Conservation (phyloP, 2,797 vertebrate species). For the Hephaestus fuliginosus region DNA sequence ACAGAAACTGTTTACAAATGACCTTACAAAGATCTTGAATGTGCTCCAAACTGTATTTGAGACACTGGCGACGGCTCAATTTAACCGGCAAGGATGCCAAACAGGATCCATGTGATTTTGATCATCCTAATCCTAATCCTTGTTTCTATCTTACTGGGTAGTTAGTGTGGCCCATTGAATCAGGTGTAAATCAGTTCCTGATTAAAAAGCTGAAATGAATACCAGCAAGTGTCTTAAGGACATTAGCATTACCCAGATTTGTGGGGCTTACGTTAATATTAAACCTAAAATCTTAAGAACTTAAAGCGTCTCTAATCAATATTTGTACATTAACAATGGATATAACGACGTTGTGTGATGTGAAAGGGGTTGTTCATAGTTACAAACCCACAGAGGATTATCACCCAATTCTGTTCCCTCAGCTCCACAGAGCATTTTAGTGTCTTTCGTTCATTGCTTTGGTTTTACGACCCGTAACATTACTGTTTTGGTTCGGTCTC, state of each 20-base stretch:
- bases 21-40: not conserved
- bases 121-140: slow-evolving; percentile 24
- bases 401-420: too few species aligned
- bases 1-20: not conserved
- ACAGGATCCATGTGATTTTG: not conserved
- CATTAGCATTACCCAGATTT: not conserved
- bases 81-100: not conserved
- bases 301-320: not conserved
- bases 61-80: not conserved
- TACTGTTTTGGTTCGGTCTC: too few species aligned
- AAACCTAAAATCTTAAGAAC: not conserved
- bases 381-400: too few species aligned
- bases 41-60: not conserved
- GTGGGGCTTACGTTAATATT: not conserved
- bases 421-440: too few species aligned
- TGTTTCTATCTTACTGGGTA: not conserved
- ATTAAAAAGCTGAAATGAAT: not conserved
- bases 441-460: too few species aligned
- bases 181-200: slow-evolving; percentile 27
- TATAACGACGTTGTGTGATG: not conserved
- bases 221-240: not conserved
- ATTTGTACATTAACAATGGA: not conserved
- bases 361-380: not conserved
- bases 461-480: too few species aligned
- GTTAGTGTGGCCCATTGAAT: not conserved